phyloP scores from a whole-genome alignment of 2,888 invertebrate genomes.

The Smittia sp. region DNA sequence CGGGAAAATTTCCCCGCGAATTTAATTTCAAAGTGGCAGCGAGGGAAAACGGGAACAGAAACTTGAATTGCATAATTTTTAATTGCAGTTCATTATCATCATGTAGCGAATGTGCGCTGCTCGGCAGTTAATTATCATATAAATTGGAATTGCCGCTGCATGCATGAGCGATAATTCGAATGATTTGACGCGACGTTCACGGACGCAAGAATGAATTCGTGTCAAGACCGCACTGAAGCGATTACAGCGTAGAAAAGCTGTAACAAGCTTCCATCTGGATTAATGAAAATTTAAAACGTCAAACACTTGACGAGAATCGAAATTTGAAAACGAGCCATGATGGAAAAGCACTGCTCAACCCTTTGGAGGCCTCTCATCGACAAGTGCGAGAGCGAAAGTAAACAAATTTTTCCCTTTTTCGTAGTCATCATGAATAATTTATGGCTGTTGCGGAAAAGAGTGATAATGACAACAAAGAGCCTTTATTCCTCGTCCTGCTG shows the following conservation, averaged over 20 bases:
- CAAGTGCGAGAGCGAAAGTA: too few species aligned
- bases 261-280: slow-evolving; percentile 45
- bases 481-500: neutral
- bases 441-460: slow-evolving; percentile 4
- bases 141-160: slow-evolving; percentile 26
- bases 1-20: neutral
- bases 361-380: too few species aligned
- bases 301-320: too few species aligned
- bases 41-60: neutral
- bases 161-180: neutral
- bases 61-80: slow-evolving; percentile 38
- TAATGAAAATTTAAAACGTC: too few species aligned
- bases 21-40: too few species aligned
- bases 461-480: slow-evolving; percentile 18
- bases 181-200: neutral
- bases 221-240: neutral
- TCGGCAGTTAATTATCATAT: slow-evolving; percentile 33
- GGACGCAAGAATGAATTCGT: slow-evolving; percentile 7
- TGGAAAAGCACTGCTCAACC: too few species aligned
- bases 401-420: too few species aligned
- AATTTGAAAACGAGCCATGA: too few species aligned
- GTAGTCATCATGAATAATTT: slow-evolving; percentile 15
- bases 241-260: slow-evolving; percentile 52
- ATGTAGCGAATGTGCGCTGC: neutral
- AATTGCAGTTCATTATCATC: slow-evolving; percentile 37